Evolutionary conservation across 1,140 invertebrate species (phyloP).

Genomic region (Drosophila eugracilis): DNA sequence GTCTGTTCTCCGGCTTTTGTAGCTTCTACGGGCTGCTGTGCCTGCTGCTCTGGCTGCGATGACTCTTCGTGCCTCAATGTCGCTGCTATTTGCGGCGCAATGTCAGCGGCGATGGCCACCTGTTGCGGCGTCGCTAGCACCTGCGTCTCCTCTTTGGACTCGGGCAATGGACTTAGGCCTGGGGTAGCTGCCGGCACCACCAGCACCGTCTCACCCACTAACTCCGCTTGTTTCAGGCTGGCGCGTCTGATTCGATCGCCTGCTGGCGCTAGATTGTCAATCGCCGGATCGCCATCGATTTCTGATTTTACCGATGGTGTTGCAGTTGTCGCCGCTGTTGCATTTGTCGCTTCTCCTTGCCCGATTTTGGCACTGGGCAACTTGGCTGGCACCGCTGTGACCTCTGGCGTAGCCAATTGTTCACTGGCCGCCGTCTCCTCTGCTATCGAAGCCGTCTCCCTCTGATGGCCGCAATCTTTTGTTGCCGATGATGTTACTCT

Average conservation of each 20-base stretch:
- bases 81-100: conserved; percentile 77
- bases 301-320: conserved; percentile 16
- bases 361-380: conserved; percentile 60
- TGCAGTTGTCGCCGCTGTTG: conserved; percentile 21
- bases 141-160: conserved; percentile 66
- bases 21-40: conserved; percentile 34
- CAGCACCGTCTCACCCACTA: conserved; percentile 69
- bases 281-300: conserved; percentile 48
- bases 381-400: conserved; percentile 61
- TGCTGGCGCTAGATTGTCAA: conserved; percentile 59
- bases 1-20: conserved; percentile 72
- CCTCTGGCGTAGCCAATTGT: conserved; percentile 66
- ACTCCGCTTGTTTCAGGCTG: conserved; percentile 68
- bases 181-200: conserved; percentile 46
- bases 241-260: conserved; percentile 59
- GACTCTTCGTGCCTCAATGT: conserved; percentile 74
- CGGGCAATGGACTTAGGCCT: conserved; percentile 13
- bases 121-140: conserved; percentile 55
- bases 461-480: conserved; percentile 28
- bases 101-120: conserved; percentile 67
- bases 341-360: conserved; percentile 33
- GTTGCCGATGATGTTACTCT: conserved; percentile 15
- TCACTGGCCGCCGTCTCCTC: conserved; percentile 38
- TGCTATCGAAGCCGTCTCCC: conserved; percentile 32
- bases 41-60: conserved; percentile 50